Evolutionary conservation across 2,888 invertebrate genomes (phyloP).

Genomic region (Philereme vetulata): DNA sequence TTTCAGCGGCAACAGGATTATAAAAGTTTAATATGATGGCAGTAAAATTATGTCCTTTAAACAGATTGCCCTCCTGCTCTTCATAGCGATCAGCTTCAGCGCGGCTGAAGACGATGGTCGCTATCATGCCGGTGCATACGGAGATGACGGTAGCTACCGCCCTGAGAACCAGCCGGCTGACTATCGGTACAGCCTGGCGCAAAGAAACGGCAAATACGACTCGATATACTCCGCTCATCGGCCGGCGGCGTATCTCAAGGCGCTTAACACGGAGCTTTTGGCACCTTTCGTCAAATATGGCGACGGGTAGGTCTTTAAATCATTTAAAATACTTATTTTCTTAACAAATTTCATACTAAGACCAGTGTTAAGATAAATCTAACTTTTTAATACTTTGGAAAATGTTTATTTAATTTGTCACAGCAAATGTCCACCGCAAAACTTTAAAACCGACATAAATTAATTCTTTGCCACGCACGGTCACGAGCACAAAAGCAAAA

Average conservation of each 20-base stretch:
- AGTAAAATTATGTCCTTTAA: conserved; percentile 1
- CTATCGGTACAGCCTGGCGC: conserved; percentile 44
- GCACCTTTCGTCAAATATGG: conserved; percentile 57
- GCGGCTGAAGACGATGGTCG: conserved; percentile 71
- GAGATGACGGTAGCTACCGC: conserved; percentile 62
- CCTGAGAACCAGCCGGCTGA: conserved; percentile 39
- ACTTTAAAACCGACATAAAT: background rate
- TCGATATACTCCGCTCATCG: conserved; percentile 58
- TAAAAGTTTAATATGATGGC: background rate
- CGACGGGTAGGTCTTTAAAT: conserved; percentile 45
- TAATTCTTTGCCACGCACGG: no score
- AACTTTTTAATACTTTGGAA: background rate
- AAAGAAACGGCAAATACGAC: conserved; percentile 55
- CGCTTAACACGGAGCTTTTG: conserved; percentile 54
- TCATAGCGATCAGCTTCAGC: conserved; percentile 51
- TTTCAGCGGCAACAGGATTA: background rate
- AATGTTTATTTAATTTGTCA: background rate
- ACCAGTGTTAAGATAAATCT: no score
- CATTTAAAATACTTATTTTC: background rate
- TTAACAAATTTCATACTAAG: no score
- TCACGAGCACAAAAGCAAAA: background rate
- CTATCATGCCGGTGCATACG: conserved; percentile 68
- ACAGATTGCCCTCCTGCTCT: conserved; percentile 52
- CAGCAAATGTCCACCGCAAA: conserved; percentile 6
- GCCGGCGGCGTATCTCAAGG: conserved; percentile 54